phyloP scores from a whole-genome alignment of 1,140 invertebrate species.

The Nilaparvata lugens region DNA sequence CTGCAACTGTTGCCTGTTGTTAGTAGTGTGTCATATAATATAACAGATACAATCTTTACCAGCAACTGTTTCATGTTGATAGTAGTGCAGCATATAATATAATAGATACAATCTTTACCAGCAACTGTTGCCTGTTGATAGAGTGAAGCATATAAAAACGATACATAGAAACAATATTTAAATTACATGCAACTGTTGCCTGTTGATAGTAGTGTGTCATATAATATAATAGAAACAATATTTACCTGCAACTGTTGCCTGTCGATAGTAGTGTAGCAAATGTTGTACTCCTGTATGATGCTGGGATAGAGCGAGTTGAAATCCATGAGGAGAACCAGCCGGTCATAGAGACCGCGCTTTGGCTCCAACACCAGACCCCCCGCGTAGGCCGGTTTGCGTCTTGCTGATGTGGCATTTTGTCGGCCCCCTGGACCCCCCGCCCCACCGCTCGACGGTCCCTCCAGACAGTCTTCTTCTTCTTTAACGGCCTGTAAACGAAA shows the following conservation, averaged over 20 bases:
- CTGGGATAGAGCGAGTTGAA: slow-evolving; percentile 99
- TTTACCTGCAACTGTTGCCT: background rate
- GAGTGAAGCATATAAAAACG: no score
- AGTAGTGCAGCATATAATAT: no score
- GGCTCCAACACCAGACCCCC: slow-evolving; percentile 96
- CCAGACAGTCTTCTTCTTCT: slow-evolving; percentile 25
- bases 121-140: no score
- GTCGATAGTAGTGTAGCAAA: slow-evolving; percentile 92
- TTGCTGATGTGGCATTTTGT: slow-evolving; percentile 26
- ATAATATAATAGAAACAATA: no score
- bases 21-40: no score
- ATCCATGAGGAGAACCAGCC: slow-evolving; percentile 90
- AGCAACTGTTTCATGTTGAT: no score
- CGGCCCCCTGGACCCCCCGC: slow-evolving; percentile 10
- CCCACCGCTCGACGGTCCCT: slow-evolving; percentile 7
- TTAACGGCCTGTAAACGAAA: slow-evolving; percentile 14
- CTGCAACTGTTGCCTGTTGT: no score
- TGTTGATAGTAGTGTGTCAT: no score
- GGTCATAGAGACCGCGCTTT: slow-evolving; percentile 96
- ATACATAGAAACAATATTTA: no score
- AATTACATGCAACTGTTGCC: no score
- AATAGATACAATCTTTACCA: no score
- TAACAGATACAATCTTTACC: no score
- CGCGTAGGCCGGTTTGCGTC: slow-evolving; percentile 78
- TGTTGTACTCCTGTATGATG: slow-evolving; percentile 99